Evolutionary conservation across 1,140 invertebrate genomes (phyloP).

Genomic region (Prorops nasuta): DNA sequence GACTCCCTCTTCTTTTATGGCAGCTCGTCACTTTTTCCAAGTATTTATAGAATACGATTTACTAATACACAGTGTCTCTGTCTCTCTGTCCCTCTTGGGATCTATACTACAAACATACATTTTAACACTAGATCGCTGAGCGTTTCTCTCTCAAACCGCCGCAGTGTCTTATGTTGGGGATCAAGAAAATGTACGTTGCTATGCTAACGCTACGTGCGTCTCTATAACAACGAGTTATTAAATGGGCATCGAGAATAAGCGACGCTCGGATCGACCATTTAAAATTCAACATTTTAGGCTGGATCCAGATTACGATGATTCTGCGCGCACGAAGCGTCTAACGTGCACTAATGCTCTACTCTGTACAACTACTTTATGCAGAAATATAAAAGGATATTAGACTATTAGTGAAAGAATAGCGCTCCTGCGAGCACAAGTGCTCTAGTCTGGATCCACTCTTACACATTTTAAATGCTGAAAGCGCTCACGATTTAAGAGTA

Average conservation of each 20-base stretch:
- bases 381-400: not conserved
- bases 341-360: not conserved
- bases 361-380: not conserved
- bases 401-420: not conserved
- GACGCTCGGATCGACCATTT: not conserved
- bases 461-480: too few relatives aligned
- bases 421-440: not conserved
- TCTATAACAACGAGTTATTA: conserved; percentile 17
- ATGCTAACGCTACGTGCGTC: conserved; percentile 12
- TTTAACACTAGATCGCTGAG: too few relatives aligned
- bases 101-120: too few relatives aligned
- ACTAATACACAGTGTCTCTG: too few relatives aligned
- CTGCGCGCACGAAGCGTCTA: not conserved
- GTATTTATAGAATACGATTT: too few relatives aligned
- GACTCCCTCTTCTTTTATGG: too few relatives aligned
- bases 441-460: too few relatives aligned
- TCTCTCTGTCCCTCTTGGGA: too few relatives aligned
- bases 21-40: too few relatives aligned
- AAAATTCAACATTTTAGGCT: not conserved
- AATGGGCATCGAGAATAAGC: conserved; percentile 1
- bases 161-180: conserved; percentile 10
- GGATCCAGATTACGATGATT: not conserved
- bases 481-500: too few relatives aligned
- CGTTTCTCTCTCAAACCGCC: not conserved
- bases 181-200: conserved; percentile 16